Evolutionary conservation across 2,797 vertebrate species (phyloP).

Genomic region (Rhabdophis nuchalis): DNA sequence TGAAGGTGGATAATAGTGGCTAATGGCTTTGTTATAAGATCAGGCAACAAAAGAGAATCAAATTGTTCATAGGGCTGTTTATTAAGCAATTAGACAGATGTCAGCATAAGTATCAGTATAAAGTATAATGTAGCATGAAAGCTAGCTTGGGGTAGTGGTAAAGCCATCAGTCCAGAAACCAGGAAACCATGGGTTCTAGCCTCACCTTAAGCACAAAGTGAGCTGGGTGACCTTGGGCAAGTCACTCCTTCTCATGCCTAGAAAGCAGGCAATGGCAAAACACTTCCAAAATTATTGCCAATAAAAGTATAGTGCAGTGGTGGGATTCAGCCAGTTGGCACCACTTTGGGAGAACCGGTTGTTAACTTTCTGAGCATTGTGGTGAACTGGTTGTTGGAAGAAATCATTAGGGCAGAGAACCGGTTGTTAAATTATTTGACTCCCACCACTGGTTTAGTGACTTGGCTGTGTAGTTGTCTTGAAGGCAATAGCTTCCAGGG

Average conservation of each 20-base stretch:
- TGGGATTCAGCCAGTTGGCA: too few relatives aligned
- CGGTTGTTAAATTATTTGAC: too few relatives aligned
- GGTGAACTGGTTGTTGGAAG: too few relatives aligned
- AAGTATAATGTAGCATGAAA: not conserved
- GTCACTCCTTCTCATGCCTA: not conserved
- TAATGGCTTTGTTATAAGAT: not conserved
- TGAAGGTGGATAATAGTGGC: not conserved
- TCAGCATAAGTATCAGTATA: not conserved
- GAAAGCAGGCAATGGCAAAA: not conserved
- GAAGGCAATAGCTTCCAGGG: not conserved
- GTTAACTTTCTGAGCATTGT: too few relatives aligned
- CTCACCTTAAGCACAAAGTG: not conserved
- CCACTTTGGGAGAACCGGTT: too few relatives aligned
- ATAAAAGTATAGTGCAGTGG: not conserved
- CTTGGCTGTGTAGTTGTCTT: not conserved
- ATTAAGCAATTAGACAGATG: not conserved
- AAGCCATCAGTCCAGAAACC: not conserved
- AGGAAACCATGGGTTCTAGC: not conserved
- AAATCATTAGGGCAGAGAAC: too few relatives aligned
- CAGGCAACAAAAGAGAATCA: not conserved
- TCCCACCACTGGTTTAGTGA: not conserved
- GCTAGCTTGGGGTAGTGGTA: not conserved
- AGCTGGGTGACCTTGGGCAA: not conserved
- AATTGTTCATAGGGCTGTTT: not conserved
- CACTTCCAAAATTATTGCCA: not conserved